Evolutionary conservation across 1,140 invertebrate species (phyloP).

Genomic region (Scaptomyza hsui): DNA sequence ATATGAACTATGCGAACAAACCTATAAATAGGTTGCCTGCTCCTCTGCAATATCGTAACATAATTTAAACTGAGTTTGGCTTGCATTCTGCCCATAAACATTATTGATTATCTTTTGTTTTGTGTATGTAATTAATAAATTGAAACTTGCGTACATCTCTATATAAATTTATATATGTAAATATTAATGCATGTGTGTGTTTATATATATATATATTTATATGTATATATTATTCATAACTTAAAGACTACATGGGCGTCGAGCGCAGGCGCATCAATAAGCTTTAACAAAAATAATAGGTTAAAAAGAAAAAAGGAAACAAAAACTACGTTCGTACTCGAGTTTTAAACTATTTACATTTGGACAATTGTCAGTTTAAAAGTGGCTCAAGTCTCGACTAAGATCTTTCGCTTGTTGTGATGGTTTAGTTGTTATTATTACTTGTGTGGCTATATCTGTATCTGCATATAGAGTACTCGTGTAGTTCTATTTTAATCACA

Average conservation of each 20-base stretch:
- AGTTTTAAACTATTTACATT: constrained; percentile 75
- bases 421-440: constrained; percentile 49
- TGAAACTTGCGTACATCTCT: constrained; percentile 35
- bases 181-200: constrained; percentile 35
- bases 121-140: constrained; percentile 51
- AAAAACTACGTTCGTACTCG: constrained; percentile 59
- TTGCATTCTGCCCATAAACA: constrained; percentile 66
- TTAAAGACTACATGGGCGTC: constrained; percentile 68
- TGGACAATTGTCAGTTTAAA: constrained; percentile 55
- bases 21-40: constrained; percentile 32
- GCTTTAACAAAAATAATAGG: constrained; percentile 52
- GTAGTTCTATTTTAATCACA: constrained; percentile 76
- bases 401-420: constrained; percentile 4
- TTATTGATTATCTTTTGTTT: constrained; percentile 65
- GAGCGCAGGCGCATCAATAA: constrained; percentile 31
- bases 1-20: constrained; percentile 28
- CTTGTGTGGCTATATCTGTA: constrained; percentile 38
- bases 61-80: constrained; percentile 74
- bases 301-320: constrained; percentile 42
- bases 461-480: constrained; percentile 38
- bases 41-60: constrained; percentile 22
- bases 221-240: constrained; percentile 43
- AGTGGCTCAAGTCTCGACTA: constrained; percentile 20
- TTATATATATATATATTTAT: constrained; percentile 52
- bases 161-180: constrained; percentile 40